Evolutionary conservation across 2,797 vertebrate genomes (phyloP).

Genomic region (Sebastes kiyomatsui): DNA sequence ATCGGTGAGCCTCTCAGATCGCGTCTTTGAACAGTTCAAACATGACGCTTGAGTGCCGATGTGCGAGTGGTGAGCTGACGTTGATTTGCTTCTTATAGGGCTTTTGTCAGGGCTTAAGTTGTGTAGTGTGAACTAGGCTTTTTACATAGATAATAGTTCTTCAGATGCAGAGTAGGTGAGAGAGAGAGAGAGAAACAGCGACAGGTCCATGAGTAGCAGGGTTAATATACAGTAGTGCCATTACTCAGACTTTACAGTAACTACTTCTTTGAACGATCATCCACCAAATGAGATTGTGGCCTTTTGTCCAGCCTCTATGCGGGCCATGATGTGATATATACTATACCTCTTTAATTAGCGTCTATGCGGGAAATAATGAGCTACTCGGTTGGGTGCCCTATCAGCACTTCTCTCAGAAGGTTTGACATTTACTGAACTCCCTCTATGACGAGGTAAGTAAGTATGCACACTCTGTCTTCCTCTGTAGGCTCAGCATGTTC

Average conservation of each 20-base stretch:
- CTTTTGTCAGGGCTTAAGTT: no score
- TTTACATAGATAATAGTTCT: neutral
- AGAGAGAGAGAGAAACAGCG: neutral
- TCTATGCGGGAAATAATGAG: constrained; percentile 57
- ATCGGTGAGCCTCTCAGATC: neutral
- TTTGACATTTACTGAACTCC: constrained; percentile 69
- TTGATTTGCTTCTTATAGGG: no score
- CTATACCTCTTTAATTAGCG: constrained; percentile 52
- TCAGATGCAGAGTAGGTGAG: neutral
- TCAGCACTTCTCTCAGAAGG: constrained; percentile 58
- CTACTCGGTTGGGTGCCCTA: constrained; percentile 40
- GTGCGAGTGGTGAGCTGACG: no score
- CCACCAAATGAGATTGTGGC: constrained; percentile 17
- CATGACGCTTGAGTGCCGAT: no score
- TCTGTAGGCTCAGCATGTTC: constrained; percentile 21
- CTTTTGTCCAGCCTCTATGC: constrained; percentile 24
- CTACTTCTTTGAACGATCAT: constrained; percentile 29
- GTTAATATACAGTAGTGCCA: neutral
- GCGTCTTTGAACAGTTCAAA: neutral
- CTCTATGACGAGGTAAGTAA: constrained; percentile 11
- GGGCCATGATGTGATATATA: constrained; percentile 26
- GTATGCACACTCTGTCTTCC: constrained; percentile 9
- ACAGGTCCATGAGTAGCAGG: neutral
- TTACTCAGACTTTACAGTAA: constrained; percentile 1
- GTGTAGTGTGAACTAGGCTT: no score